phyloP scores from a whole-genome alignment of 2,888 invertebrate species.

The Seira ritae region DNA sequence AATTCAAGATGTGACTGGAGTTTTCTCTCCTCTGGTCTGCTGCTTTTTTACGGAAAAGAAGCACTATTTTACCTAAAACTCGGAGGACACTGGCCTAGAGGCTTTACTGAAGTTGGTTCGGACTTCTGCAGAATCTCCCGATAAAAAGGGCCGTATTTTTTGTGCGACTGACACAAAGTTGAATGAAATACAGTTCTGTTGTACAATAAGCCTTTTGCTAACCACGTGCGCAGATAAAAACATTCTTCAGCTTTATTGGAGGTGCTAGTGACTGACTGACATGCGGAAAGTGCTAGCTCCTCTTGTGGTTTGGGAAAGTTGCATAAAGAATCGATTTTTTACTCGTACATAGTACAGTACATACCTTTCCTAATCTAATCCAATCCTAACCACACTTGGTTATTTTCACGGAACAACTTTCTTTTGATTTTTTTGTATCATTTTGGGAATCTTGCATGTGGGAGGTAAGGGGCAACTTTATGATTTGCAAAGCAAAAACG shows the following conservation, averaged over 20 bases:
- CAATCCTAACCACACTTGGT: too few species aligned
- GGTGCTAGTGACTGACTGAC: constrained; percentile 18
- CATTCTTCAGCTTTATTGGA: constrained; percentile 9
- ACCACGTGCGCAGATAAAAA: background rate
- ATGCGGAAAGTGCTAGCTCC: constrained; percentile 43
- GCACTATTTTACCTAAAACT: constrained; percentile 9
- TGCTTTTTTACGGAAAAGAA: background rate
- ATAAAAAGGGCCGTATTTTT: constrained; percentile 22
- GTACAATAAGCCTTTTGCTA: background rate
- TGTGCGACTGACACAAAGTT: constrained; percentile 34
- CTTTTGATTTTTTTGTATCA: too few species aligned
- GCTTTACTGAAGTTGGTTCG: constrained; percentile 41
- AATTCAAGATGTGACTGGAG: constrained; percentile 59
- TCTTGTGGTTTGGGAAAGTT: constrained; percentile 56
- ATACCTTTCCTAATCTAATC: too few species aligned
- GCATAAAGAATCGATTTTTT: constrained; percentile 62
- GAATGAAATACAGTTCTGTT: constrained; percentile 33
- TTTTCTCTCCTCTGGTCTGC: constrained; percentile 32
- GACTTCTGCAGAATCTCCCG: constrained; percentile 32
- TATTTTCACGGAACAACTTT: too few species aligned
- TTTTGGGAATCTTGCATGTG: too few species aligned
- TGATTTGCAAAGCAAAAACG: too few species aligned
- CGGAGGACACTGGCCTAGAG: constrained; percentile 44
- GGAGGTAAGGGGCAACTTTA: too few species aligned
- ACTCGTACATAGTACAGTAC: too few species aligned